phyloP scores from a whole-genome alignment of 1,140 invertebrate species.

The Hylaeus anthracinus region DNA sequence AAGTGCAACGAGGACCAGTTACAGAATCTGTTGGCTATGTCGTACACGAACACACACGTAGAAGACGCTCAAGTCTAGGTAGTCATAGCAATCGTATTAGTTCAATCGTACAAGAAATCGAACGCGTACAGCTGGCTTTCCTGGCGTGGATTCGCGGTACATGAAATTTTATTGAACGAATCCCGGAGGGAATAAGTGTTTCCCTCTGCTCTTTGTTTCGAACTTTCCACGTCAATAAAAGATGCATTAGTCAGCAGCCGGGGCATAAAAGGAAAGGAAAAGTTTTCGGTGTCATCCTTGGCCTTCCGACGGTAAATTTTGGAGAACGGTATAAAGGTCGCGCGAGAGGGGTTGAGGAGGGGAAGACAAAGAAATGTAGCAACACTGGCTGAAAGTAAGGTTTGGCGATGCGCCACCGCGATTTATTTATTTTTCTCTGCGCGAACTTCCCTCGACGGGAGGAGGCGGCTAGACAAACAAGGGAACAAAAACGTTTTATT shows the following conservation, averaged over 20 bases:
- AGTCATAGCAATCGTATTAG: slow-evolving; percentile 9
- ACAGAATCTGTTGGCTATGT: too few species aligned
- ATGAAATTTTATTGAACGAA: slow-evolving; percentile 31
- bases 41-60: not conserved
- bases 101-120: not conserved
- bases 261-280: slow-evolving; percentile 46
- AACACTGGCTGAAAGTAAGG: slow-evolving; percentile 58
- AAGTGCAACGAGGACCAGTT: too few species aligned
- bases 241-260: slow-evolving; percentile 28
- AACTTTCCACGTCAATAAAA: slow-evolving; percentile 10
- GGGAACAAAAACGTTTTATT: slow-evolving; percentile 76
- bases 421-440: slow-evolving; percentile 74
- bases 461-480: slow-evolving; percentile 70
- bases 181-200: not conserved
- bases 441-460: slow-evolving; percentile 60
- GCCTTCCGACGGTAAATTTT: slow-evolving; percentile 55
- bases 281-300: slow-evolving; percentile 57
- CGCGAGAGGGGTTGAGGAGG: slow-evolving; percentile 1
- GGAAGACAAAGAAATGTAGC: slow-evolving; percentile 29
- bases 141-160: not conserved
- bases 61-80: not conserved
- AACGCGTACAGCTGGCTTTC: not conserved
- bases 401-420: slow-evolving; percentile 71
- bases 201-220: slow-evolving; percentile 12
- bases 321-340: slow-evolving; percentile 4